A percentile compares a stretch with the other conserved stretches of the same genome.
phyloP scores from a whole-genome alignment of 2,888 invertebrate genomes.

The Megaustenia siamemsis region DNA sequence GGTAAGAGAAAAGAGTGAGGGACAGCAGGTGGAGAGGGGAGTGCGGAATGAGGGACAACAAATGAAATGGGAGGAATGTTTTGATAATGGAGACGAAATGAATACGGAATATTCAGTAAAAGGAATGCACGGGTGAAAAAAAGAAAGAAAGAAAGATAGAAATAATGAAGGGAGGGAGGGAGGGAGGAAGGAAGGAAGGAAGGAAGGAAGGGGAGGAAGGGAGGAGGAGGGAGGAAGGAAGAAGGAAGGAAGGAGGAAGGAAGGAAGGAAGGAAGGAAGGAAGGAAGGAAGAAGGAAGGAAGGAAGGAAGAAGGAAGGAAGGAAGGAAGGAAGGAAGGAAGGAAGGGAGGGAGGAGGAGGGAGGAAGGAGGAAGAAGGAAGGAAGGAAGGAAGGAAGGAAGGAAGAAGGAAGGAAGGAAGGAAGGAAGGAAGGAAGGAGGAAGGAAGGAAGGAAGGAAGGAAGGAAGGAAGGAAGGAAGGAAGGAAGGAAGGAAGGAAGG shows the following conservation, averaged over 20 bases:
- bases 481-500: neutral
- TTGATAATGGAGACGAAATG: no score
- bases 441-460: neutral
- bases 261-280: neutral
- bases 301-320: slow-evolving; percentile 17
- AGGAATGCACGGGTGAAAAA: neutral
- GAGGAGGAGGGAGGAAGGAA: neutral
- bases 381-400: slow-evolving; percentile 22
- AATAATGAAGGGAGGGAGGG: slow-evolving; percentile 11
- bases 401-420: neutral
- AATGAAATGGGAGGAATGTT: no score
- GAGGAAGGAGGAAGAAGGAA: slow-evolving; percentile 10
- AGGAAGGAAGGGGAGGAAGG: neutral
- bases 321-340: neutral
- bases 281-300: neutral
- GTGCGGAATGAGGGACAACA: no score
- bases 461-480: neutral
- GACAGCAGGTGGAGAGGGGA: no score
- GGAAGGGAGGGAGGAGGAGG: neutral
- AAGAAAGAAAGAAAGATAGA: slow-evolving; percentile 16
- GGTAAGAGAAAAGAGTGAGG: no score
- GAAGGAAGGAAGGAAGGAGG: neutral
- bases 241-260: neutral
- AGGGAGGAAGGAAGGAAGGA: neutral
- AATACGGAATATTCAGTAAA: no score